phyloP scores from a whole-genome alignment of 2,888 invertebrate genomes.

The Cephus spinipes region DNA sequence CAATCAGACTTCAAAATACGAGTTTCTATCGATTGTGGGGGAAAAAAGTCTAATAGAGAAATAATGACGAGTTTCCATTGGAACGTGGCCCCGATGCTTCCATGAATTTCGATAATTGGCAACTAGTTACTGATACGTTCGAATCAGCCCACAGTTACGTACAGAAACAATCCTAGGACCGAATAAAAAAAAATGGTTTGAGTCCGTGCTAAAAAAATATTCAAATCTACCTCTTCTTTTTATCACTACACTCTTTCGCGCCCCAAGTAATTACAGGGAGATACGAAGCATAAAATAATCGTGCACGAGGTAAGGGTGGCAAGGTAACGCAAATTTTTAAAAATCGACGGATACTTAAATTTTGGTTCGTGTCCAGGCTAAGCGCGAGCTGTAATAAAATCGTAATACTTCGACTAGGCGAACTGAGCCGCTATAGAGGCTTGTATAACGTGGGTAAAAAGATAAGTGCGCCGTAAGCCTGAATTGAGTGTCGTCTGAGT shows the following conservation, averaged over 20 bases:
- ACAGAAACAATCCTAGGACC: not conserved
- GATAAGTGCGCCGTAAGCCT: slow-evolving; percentile 52
- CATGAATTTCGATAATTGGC: not conserved
- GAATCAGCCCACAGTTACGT: not conserved
- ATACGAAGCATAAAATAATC: no score
- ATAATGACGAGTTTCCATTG: slow-evolving; percentile 41
- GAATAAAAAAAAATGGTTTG: not conserved
- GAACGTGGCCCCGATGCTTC: slow-evolving; percentile 38
- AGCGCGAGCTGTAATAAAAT: not conserved
- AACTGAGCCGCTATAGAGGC: not conserved
- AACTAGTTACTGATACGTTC: not conserved
- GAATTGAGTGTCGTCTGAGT: slow-evolving; percentile 59
- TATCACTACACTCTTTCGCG: no score
- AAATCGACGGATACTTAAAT: not conserved
- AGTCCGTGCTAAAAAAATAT: not conserved
- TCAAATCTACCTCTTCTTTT: not conserved
- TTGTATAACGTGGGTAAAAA: slow-evolving; percentile 37
- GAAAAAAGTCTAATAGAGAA: slow-evolving; percentile 51
- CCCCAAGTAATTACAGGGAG: no score
- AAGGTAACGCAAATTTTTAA: not conserved
- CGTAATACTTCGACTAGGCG: not conserved
- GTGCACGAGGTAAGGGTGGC: no score
- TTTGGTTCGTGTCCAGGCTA: not conserved
- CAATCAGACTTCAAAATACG: not conserved
- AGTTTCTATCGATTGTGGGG: not conserved